Evolutionary conservation across 1,140 invertebrate species (phyloP).

Genomic region (Orchestia grillus): DNA sequence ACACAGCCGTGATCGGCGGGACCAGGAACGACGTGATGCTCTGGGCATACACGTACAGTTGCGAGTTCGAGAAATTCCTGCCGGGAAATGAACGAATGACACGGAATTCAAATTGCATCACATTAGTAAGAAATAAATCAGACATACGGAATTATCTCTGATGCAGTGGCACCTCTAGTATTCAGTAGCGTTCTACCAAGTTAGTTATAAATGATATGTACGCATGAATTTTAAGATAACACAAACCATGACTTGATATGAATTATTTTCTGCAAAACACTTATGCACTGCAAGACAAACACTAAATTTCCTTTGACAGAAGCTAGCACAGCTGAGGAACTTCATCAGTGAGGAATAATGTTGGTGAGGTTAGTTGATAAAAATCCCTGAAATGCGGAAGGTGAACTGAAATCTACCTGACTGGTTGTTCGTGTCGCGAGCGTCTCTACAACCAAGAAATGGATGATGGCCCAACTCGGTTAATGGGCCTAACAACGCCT

Average conservation of each 20-base stretch:
- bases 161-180: background rate
- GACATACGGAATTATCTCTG: background rate
- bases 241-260: background rate
- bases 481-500: no score
- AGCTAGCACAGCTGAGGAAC: background rate
- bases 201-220: background rate
- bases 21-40: constrained; percentile 75
- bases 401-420: no score
- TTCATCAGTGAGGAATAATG: background rate
- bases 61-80: constrained; percentile 68
- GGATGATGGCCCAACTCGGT: no score
- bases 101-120: background rate
- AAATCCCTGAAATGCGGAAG: no score
- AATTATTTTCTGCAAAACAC: background rate
- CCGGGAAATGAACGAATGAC: background rate
- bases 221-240: background rate
- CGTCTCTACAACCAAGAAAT: no score
- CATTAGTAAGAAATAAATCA: background rate
- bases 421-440: no score
- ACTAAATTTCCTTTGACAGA: background rate
- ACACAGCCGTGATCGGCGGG: constrained; percentile 75
- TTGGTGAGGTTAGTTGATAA: no score
- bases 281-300: background rate
- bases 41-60: constrained; percentile 76
- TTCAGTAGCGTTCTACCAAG: background rate